These are phyloP conservation scores for Centroberyx gerrardi DNA, from an alignment of 2,797 vertebrate genomes.

Conservation along the genomic window DNA sequence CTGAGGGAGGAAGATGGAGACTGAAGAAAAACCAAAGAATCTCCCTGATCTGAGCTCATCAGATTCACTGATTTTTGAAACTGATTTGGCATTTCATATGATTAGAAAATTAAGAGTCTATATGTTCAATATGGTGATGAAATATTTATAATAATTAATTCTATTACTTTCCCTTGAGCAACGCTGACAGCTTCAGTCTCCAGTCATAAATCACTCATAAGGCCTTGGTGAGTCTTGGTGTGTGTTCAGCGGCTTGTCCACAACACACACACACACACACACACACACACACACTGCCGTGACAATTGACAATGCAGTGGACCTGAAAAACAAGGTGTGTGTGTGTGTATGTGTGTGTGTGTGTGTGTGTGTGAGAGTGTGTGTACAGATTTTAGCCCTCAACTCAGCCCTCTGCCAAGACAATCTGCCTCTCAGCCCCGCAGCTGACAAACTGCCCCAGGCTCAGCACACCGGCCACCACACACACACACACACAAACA, in stretches of 20 bases:
- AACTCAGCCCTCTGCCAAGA: slow-evolving; percentile 70
- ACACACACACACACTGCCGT: slow-evolving; percentile 23
- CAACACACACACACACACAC: slow-evolving; percentile 23
- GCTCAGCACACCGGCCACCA: slow-evolving; percentile 44
- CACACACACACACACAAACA: slow-evolving; percentile 46
- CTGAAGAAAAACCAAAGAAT: too few species aligned
- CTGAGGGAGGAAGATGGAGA: too few species aligned
- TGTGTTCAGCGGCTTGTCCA: slow-evolving; percentile 23
- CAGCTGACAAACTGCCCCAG: slow-evolving; percentile 74
- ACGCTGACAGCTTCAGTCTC: slow-evolving; percentile 3
- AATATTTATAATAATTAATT: slow-evolving; percentile 7
- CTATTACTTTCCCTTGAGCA: neutral
- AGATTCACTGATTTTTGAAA: too few species aligned
- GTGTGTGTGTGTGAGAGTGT: slow-evolving; percentile 19
- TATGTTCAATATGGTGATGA: too few species aligned
- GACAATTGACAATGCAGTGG: slow-evolving; percentile 33
- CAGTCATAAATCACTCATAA: slow-evolving; percentile 41
- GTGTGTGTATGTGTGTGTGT: slow-evolving; percentile 33
- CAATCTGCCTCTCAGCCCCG: slow-evolving; percentile 75
- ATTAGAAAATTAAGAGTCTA: too few species aligned
- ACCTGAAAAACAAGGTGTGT: slow-evolving; percentile 44
- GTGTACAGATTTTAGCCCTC: slow-evolving; percentile 42
- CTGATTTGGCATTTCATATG: too few species aligned
- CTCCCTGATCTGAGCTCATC: too few species aligned
- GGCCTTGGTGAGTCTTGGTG: slow-evolving; percentile 11